A percentile compares a stretch with the other conserved stretches of the same genome.
Evolutionary conservation across 1,140 invertebrate genomes (phyloP).

Genomic region (Microplitis mediator): DNA sequence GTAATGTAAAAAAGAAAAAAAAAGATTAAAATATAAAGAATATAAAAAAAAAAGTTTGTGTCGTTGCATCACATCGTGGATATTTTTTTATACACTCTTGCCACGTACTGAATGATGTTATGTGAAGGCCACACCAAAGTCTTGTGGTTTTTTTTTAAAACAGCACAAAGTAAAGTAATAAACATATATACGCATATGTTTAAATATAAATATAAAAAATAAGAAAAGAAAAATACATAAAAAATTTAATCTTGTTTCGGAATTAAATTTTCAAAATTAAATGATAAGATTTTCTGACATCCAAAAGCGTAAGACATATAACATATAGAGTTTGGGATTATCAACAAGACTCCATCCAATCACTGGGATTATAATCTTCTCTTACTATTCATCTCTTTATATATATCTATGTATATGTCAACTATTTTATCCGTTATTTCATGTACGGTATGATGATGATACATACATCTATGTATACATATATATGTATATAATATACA

Average conservation of each 20-base stretch:
- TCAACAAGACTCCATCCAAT: slow-evolving; percentile 6
- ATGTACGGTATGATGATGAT: not conserved
- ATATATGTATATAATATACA: not conserved
- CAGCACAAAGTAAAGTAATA: too few species aligned
- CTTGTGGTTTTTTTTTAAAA: too few species aligned
- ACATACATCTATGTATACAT: not conserved
- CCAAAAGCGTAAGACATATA: not conserved
- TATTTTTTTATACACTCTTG: too few species aligned
- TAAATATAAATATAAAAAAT: too few species aligned
- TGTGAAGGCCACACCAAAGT: too few species aligned
- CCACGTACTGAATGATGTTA: too few species aligned
- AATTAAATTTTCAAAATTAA: too few species aligned
- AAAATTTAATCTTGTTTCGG: too few species aligned
- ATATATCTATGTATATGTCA: not conserved
- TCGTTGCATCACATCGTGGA: not conserved
- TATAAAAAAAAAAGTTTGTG: not conserved
- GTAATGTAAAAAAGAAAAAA: not conserved
- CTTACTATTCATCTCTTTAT: not conserved
- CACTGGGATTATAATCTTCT: slow-evolving; percentile 8
- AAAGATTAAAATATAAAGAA: not conserved
- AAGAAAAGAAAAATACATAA: too few species aligned
- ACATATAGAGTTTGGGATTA: not conserved
- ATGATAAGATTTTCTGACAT: not conserved
- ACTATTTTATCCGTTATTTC: not conserved
- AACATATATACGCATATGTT: too few species aligned